Evolutionary conservation across 2,888 invertebrate species (phyloP), one percentile per base, ranked within the genome.

Genomic region (Andrena trimmerana): DNA sequence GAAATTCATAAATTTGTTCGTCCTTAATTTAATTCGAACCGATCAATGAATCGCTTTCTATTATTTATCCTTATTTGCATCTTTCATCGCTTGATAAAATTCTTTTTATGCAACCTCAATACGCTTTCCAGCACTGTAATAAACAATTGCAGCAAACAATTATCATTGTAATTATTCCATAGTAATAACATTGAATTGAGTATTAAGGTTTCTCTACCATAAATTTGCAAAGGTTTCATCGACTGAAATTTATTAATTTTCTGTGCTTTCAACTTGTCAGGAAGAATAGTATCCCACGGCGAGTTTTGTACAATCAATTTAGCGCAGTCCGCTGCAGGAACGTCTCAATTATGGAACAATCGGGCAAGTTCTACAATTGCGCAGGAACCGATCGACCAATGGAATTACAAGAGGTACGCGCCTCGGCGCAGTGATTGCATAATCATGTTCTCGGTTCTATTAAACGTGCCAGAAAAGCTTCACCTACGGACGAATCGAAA

Each of bases 381-480:
- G 16, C 4, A 42, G 6, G 24, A 48, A 65, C 24, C 63, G 29
- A 65, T 70, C 8, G 54, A 33, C 16, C 36, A 20, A 24, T 31
- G 10, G 42, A n/a, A 16, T 65, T 76, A 33, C 31, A 63, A 54
- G 20, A 36, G 6, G 16, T 24, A 62, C 7, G 10, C 13, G 10
- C 0, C 66, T 67, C 42, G 42, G 42, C 42, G 42, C 16, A 42
- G 42, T 2, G 13, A 65, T 36, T 57, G 36, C 24, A 62, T 54
- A 72, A 78, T 62, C 20, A 36, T n/a, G 31, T 63, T 33, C 27
- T 29, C 54, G 7, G 6, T 63, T 54, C 69, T 13, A 76, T 69
- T 63, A 27, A 13, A 27, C 10, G 52, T 24, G 5, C 3, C n/a
- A 54, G n/a, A 69, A 67, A 60, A 52, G 48, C 31, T 60, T 60